Conservation (phyloP, 1,140 invertebrate species). For the Coptotermes formosanus region DNA sequence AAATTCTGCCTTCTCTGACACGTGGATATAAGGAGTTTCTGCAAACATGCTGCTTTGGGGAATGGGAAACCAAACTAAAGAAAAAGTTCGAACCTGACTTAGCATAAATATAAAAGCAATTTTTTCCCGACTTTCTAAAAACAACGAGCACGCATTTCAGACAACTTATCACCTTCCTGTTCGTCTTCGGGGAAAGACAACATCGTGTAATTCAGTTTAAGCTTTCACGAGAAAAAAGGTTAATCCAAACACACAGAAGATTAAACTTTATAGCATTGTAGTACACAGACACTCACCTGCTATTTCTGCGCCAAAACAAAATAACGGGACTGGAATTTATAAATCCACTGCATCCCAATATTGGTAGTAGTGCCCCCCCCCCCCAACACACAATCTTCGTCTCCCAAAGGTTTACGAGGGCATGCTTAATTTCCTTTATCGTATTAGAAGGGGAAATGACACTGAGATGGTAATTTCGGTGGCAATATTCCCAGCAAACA, state of each 20-base stretch:
- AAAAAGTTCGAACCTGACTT: no score
- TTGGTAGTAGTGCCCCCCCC: background rate
- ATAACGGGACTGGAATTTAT: background rate
- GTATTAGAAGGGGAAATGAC: background rate
- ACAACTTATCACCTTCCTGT: no score
- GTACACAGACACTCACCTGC: background rate
- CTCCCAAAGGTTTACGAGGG: background rate
- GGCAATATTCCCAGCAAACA: no score
- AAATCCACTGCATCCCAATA: background rate
- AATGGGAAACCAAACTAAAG: no score
- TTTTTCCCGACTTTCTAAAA: no score
- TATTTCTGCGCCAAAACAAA: background rate
- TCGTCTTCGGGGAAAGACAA: no score
- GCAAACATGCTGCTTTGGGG: no score
- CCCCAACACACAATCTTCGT: background rate
- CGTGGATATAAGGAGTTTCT: no score
- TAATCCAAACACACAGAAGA: background rate
- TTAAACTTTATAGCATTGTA: background rate
- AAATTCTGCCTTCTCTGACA: no score
- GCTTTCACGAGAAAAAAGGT: background rate
- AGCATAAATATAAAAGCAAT: no score
- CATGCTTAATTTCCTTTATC: background rate
- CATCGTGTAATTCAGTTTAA: background rate
- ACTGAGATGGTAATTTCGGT: background rate
- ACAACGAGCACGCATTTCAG: no score